Evolutionary conservation across 2,888 invertebrate species (phyloP).

Genomic region (Nebria salina): DNA sequence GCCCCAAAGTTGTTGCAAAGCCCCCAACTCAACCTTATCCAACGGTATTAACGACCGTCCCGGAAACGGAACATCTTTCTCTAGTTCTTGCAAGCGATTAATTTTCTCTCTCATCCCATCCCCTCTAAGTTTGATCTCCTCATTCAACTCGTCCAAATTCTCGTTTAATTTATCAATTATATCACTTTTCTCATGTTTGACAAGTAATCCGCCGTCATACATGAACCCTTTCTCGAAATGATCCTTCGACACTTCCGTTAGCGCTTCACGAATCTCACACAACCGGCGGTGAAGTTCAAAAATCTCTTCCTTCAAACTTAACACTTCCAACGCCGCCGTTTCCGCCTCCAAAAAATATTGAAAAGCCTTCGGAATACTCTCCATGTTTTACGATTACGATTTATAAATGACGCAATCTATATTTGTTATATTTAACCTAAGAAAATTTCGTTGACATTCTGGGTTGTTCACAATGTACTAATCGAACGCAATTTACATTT

Average conservation of each 20-base stretch:
- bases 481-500: no score
- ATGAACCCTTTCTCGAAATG: conserved; percentile 23
- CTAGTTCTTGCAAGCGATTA: conserved; percentile 31
- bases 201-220: conserved; percentile 29
- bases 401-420: neutral
- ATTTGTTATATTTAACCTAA: neutral
- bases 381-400: neutral
- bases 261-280: conserved; percentile 29
- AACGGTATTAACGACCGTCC: conserved; percentile 29
- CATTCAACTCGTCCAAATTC: conserved; percentile 28
- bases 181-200: conserved; percentile 16
- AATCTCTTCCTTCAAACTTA: conserved; percentile 32
- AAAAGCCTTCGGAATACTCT: neutral
- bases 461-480: neutral
- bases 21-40: conserved; percentile 27
- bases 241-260: conserved; percentile 21
- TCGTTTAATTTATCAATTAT: conserved; percentile 29
- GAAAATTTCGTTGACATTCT: neutral
- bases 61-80: conserved; percentile 24
- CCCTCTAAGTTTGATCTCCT: conserved; percentile 30
- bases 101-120: conserved; percentile 30
- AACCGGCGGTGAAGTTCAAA: conserved; percentile 18
- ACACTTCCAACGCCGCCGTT: conserved; percentile 21
- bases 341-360: conserved; percentile 40
- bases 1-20: conserved; percentile 38